Evolutionary conservation across 1,140 invertebrate species (phyloP).

Genomic region (Teleopsis dalmanni): DNA sequence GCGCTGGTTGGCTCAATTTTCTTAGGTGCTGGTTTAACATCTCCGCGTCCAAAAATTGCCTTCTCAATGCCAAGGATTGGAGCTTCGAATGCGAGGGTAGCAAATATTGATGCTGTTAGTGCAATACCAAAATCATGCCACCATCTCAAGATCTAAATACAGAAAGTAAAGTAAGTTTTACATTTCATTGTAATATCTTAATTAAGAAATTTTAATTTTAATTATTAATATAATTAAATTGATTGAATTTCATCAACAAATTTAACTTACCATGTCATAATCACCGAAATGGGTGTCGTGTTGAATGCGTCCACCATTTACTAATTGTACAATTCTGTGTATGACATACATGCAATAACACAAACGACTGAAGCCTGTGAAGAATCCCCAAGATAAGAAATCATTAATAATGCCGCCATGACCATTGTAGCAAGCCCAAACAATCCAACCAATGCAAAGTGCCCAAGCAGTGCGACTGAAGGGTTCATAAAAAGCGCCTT

Average conservation of each 20-base stretch:
- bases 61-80: conserved; percentile 40
- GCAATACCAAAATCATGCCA: conserved; percentile 40
- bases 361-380: conserved; percentile 57
- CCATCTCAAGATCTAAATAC: conserved; percentile 32
- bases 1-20: conserved; percentile 18
- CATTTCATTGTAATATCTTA: neutral
- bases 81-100: conserved; percentile 36
- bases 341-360: conserved; percentile 66
- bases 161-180: neutral
- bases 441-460: conserved; percentile 59
- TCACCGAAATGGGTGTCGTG: conserved; percentile 14
- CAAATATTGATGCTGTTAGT: conserved; percentile 30
- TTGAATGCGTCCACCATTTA: conserved; percentile 19
- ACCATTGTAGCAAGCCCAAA: conserved; percentile 62
- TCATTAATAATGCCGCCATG: conserved; percentile 58
- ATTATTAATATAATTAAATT: no score
- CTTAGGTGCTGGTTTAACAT: conserved; percentile 19
- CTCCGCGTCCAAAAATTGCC: conserved; percentile 29
- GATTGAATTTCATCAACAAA: neutral
- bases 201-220: neutral
- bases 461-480: conserved; percentile 60
- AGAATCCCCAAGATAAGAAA: conserved; percentile 56
- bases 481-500: conserved; percentile 58
- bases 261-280: conserved; percentile 10
- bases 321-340: conserved; percentile 47